Evolutionary conservation across 2,113 vertebrate genomes (phyloP).

Genomic region (Oncorhynchus mykiss): DNA sequence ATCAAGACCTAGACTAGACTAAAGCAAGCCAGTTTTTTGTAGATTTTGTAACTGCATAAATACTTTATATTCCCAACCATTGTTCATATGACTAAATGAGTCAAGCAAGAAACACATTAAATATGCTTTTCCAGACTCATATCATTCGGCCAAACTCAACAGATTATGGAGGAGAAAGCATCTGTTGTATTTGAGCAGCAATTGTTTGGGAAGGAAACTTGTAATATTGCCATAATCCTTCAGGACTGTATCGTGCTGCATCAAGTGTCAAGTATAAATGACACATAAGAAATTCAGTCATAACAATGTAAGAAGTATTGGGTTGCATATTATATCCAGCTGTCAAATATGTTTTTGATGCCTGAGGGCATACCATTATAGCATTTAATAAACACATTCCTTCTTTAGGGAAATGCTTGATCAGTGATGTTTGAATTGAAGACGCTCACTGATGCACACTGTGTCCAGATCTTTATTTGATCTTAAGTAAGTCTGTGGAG

Average conservation of each 20-base stretch:
- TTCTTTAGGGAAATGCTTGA: background rate
- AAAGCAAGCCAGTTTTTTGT: background rate
- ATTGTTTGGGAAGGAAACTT: background rate
- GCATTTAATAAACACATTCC: background rate
- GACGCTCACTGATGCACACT: background rate
- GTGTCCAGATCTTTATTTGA: background rate
- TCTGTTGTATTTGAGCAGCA: background rate
- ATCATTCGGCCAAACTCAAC: background rate
- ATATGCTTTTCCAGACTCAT: background rate
- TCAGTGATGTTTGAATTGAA: background rate
- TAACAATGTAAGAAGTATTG: background rate
- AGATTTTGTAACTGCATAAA: background rate
- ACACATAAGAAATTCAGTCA: background rate
- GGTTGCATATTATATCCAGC: background rate
- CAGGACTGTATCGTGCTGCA: background rate
- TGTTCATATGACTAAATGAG: background rate
- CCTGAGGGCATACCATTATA: background rate
- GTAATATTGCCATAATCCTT: slow-evolving; percentile 1
- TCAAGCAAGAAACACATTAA: background rate
- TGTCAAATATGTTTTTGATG: background rate
- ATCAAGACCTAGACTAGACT: background rate
- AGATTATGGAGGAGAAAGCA: background rate
- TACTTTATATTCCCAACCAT: background rate
- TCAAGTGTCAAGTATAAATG: slow-evolving; percentile 3
- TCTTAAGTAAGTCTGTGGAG: background rate